Conservation (phyloP, 1,140 invertebrate species). For the Halotydeus destructor region DNA sequence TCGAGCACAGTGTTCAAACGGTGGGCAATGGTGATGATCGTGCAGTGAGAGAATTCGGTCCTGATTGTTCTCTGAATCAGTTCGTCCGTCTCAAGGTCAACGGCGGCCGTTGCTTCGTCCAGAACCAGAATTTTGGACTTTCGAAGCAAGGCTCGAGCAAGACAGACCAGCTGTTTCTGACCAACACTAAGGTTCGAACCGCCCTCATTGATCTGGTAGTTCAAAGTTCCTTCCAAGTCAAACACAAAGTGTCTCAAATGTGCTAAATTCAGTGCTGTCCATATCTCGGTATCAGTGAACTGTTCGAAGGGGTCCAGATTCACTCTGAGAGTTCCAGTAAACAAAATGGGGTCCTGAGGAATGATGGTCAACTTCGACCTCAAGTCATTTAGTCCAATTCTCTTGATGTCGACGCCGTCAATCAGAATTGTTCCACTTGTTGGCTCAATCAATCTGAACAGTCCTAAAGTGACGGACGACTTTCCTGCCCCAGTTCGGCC, state of each 20-base stretch:
- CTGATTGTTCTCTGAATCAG: conserved; percentile 26
- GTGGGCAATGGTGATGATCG: conserved; percentile 28
- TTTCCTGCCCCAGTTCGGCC: conserved; percentile 66
- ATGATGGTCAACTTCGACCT: conserved; percentile 37
- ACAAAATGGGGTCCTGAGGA: conserved; percentile 32
- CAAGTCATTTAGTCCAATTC: conserved; percentile 68
- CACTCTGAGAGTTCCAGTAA: conserved; percentile 52
- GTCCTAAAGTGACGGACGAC: conserved; percentile 52
- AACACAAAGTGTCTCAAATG: conserved; percentile 15
- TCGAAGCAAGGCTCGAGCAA: conserved; percentile 34
- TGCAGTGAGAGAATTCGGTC: conserved; percentile 23
- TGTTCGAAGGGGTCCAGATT: conserved; percentile 22
- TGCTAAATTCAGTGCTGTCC: conserved; percentile 20
- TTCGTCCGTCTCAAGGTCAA: conserved; percentile 24
- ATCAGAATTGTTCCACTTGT: conserved; percentile 52
- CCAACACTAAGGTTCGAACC: conserved; percentile 21
- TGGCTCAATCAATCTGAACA: conserved; percentile 71
- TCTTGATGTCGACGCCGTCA: conserved; percentile 64
- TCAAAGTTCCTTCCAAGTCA: conserved; percentile 22
- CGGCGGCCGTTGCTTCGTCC: conserved; percentile 28
- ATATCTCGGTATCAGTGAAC: conserved; percentile 22
- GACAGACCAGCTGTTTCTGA: conserved; percentile 31
- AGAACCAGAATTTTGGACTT: conserved; percentile 29
- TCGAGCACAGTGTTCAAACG: conserved; percentile 27
- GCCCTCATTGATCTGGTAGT: conserved; percentile 10